phyloP scores from a whole-genome alignment of 2,113 vertebrate species.

The Pseudopipra pipra region DNA sequence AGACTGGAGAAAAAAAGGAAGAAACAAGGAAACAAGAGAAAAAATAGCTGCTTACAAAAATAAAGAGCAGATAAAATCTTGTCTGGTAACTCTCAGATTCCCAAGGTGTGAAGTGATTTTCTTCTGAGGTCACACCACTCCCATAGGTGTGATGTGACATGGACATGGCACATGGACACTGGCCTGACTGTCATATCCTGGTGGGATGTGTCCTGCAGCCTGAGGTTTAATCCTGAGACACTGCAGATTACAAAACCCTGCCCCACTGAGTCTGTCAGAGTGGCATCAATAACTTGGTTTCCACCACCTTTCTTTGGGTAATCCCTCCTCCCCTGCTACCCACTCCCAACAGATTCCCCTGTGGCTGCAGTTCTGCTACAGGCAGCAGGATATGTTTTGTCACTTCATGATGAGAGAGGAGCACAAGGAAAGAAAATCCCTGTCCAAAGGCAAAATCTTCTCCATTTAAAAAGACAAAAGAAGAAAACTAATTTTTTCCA shows the following conservation, averaged over 20 bases:
- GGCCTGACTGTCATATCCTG: background rate
- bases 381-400: background rate
- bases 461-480: background rate
- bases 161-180: rapidly evolving
- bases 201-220: background rate
- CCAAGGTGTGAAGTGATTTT: background rate
- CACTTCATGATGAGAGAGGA: background rate
- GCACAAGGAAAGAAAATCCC: background rate
- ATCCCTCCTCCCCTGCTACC: background rate
- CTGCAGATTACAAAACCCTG: background rate
- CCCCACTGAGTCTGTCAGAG: rapidly evolving
- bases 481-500: background rate
- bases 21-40: background rate
- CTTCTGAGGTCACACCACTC: background rate
- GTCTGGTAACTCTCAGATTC: background rate
- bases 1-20: background rate
- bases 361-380: background rate
- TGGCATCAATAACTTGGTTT: rapidly evolving
- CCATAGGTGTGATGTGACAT: no score
- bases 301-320: background rate
- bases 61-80: background rate
- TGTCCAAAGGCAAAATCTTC: background rate
- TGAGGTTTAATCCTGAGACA: background rate
- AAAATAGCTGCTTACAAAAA: background rate
- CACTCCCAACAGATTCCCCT: background rate